A percentile compares a stretch with the other conserved stretches of the same genome.
Evolutionary conservation across 2,888 invertebrate genomes (phyloP).

Genomic region (Augiades crinisus): DNA sequence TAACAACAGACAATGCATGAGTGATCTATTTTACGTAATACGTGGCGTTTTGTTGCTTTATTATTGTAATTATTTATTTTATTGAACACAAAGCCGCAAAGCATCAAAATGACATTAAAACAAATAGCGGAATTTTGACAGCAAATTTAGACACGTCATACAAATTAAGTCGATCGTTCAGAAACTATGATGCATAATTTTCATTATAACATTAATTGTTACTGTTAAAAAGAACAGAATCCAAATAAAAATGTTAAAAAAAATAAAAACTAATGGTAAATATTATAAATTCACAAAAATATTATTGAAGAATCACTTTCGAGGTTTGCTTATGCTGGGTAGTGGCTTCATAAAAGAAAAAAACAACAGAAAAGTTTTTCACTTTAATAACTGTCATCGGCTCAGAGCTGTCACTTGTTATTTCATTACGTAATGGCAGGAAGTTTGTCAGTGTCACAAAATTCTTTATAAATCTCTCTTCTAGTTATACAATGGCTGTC

Average conservation of each 20-base stretch:
- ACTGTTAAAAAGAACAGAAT: too few relatives aligned
- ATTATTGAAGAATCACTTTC: too few relatives aligned
- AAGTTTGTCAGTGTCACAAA: conserved; percentile 65
- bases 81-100: conserved; percentile 2
- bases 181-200: not conserved
- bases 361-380: not conserved
- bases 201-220: not conserved
- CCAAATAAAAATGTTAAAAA: too few relatives aligned
- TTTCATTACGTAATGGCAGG: conserved; percentile 61
- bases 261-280: too few relatives aligned
- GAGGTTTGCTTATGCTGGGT: too few relatives aligned
- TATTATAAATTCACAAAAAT: too few relatives aligned
- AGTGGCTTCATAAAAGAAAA: too few relatives aligned
- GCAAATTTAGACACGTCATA: not conserved
- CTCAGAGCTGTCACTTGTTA: conserved; percentile 1
- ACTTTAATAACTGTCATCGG: not conserved
- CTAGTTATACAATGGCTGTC: conserved; percentile 77
- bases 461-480: conserved; percentile 42
- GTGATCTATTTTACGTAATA: conserved; percentile 26
- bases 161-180: not conserved
- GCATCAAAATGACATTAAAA: not conserved
- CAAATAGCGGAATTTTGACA: not conserved
- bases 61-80: conserved; percentile 24
- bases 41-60: conserved; percentile 34
- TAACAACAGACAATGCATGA: conserved; percentile 10